Percentiles rank a stretch among this genome's conserved stretches.
Evolutionary conservation across 2,888 invertebrate genomes (phyloP).

Genomic region (Pristionchus mayeri): DNA sequence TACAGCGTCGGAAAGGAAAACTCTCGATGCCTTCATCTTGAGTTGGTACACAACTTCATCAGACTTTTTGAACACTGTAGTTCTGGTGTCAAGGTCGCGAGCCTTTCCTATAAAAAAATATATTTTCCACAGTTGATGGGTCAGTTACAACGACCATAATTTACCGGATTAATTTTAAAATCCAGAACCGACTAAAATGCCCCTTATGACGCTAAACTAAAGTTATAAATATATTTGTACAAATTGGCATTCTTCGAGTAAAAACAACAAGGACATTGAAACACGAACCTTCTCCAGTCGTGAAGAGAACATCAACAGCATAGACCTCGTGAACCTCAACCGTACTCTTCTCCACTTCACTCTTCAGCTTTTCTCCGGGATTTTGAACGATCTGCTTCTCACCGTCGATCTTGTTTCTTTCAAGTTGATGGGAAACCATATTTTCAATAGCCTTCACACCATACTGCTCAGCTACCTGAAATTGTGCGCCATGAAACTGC

Average conservation of each 20-base stretch:
- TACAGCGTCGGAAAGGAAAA: slow-evolving; percentile 79
- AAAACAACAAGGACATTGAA: too few species aligned
- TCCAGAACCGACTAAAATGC: too few species aligned
- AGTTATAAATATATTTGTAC: too few species aligned
- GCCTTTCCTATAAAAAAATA: slow-evolving; percentile 81
- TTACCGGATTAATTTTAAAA: too few species aligned
- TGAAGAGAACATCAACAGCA: slow-evolving; percentile 96
- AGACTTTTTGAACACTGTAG: slow-evolving; percentile 98
- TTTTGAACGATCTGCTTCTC: slow-evolving; percentile 98
- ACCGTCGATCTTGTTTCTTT: slow-evolving; percentile 85
- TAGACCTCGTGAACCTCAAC: slow-evolving; percentile 97
- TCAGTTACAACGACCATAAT: too few species aligned
- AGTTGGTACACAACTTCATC: slow-evolving; percentile 93
- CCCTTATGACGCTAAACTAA: too few species aligned
- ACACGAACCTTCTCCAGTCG: slow-evolving; percentile 90
- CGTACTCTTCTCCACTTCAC: slow-evolving; percentile 93
- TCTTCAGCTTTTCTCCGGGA: slow-evolving; percentile 87
- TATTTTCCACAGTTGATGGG: too few species aligned
- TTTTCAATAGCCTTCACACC: slow-evolving; percentile 97
- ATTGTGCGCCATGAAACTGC: neutral
- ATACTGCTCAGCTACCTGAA: slow-evolving; percentile 86
- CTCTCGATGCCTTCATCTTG: slow-evolving; percentile 95
- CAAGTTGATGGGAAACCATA: slow-evolving; percentile 86
- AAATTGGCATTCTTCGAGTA: too few species aligned
- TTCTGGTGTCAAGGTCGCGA: slow-evolving; percentile 92